Conservation (phyloP, 2,797 vertebrate genomes). For the Scarus forsteni region DNA sequence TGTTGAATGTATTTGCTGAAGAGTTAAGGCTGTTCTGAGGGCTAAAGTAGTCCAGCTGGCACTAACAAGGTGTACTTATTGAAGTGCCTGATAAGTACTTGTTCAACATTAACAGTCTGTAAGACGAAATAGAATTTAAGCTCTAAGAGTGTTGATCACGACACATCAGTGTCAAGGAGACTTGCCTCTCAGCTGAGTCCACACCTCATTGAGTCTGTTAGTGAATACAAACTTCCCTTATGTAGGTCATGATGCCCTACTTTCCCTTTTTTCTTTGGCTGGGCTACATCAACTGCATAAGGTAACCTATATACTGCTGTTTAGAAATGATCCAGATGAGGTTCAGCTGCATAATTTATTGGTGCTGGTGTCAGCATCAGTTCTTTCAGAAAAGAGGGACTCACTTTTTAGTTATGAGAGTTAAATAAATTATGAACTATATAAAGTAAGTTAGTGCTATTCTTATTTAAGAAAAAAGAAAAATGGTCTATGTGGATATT, state of each 20-base stretch:
- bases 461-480: too few species aligned
- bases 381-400: conserved; percentile 10
- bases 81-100: too few species aligned
- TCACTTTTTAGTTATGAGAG: not conserved
- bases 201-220: conserved; percentile 32
- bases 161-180: conserved; percentile 9
- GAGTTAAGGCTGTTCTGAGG: too few species aligned
- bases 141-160: conserved; percentile 1
- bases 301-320: conserved; percentile 73
- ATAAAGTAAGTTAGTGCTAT: not conserved
- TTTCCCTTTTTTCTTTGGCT: conserved; percentile 60
- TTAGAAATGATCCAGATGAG: conserved; percentile 57
- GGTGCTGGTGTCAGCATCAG: conserved; percentile 20
- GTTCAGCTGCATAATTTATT: conserved; percentile 59
- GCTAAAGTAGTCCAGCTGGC: too few species aligned
- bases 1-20: too few species aligned
- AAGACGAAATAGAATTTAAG: not conserved
- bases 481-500: too few species aligned
- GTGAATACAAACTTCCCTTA: conserved; percentile 48
- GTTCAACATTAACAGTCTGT: not conserved
- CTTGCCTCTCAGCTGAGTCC: conserved; percentile 11
- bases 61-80: too few species aligned
- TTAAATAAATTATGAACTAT: conserved; percentile 11
- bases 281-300: conserved; percentile 48
- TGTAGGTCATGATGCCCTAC: conserved; percentile 75